These are phyloP conservation scores for Lasius platythorax DNA, from an alignment of 2,888 invertebrate species.

Conservation along the genomic window DNA sequence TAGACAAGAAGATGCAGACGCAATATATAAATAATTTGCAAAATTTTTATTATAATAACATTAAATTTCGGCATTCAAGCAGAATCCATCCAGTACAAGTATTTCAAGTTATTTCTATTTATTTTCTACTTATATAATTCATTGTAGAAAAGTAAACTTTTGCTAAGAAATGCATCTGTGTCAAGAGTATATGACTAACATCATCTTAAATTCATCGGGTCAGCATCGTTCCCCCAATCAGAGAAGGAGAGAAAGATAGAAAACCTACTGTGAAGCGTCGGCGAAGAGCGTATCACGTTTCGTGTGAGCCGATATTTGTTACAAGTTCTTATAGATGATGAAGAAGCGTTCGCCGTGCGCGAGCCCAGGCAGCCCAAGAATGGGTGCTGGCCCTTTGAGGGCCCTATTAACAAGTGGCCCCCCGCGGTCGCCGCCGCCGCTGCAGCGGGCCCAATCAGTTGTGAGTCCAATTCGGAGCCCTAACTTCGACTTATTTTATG, in stretches of 20 bases:
- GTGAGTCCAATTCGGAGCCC: constrained; percentile 71
- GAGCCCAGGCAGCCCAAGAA: constrained; percentile 59
- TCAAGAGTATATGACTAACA: constrained; percentile 26
- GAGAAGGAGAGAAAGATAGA: constrained; percentile 55
- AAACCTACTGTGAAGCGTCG: constrained; percentile 61
- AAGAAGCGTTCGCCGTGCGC: constrained; percentile 68
- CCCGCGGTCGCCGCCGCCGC: constrained; percentile 78
- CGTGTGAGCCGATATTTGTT: constrained; percentile 77
- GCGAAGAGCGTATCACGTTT: constrained; percentile 73
- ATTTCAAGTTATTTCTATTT: background rate
- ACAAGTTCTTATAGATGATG: constrained; percentile 73
- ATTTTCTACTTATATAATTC: constrained; percentile 40
- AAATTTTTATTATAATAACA: background rate
- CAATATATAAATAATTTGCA: background rate
- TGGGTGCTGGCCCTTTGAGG: constrained; percentile 75
- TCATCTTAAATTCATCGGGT: constrained; percentile 43
- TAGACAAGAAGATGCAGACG: background rate
- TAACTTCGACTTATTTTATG: constrained; percentile 79
- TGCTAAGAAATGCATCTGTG: constrained; percentile 8
- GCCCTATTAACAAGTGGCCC: constrained; percentile 82
- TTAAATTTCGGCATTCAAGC: background rate
- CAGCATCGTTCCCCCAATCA: constrained; percentile 24
- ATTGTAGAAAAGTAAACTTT: constrained; percentile 13
- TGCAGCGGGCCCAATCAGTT: constrained; percentile 79
- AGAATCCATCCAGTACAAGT: background rate